Conservation (phyloP, 2,797 vertebrate species). For the Gymnocypris eckloni region DNA sequence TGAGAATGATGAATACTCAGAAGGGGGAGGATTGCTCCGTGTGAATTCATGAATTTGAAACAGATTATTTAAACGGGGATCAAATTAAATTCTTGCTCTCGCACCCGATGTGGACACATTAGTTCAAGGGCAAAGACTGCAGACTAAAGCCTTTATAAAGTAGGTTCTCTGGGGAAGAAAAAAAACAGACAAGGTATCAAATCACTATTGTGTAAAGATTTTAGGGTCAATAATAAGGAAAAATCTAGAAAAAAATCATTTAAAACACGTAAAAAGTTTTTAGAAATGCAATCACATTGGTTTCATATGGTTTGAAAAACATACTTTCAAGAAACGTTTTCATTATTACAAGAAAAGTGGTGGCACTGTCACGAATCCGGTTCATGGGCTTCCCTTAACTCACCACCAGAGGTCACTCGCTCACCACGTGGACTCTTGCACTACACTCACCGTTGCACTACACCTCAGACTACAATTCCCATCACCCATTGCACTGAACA, state of each 20-base stretch:
- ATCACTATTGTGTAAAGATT: background rate
- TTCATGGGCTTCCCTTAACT: too few relatives aligned
- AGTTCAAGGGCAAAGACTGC: slow-evolving; percentile 70
- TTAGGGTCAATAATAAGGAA: background rate
- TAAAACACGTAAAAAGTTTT: background rate
- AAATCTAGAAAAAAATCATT: background rate
- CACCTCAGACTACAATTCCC: too few relatives aligned
- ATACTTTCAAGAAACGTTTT: background rate
- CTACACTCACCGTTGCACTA: too few relatives aligned
- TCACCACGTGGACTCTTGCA: too few relatives aligned
- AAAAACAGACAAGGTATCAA: slow-evolving; percentile 3
- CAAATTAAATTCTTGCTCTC: slow-evolving; percentile 72
- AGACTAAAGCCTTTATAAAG: slow-evolving; percentile 14
- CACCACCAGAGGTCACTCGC: too few relatives aligned
- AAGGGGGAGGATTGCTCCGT: slow-evolving; percentile 71
- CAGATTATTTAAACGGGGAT: slow-evolving; percentile 79
- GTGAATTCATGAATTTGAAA: slow-evolving; percentile 80
- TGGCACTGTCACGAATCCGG: background rate
- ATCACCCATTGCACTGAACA: too few relatives aligned
- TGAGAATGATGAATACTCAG: slow-evolving; percentile 77
- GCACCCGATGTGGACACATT: slow-evolving; percentile 67
- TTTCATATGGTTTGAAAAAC: background rate
- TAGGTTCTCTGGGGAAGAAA: background rate
- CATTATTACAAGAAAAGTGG: background rate
- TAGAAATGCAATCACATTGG: background rate